Conservation (phyloP, 2,113 vertebrate species). For the Oreotrochilus melanogaster region DNA sequence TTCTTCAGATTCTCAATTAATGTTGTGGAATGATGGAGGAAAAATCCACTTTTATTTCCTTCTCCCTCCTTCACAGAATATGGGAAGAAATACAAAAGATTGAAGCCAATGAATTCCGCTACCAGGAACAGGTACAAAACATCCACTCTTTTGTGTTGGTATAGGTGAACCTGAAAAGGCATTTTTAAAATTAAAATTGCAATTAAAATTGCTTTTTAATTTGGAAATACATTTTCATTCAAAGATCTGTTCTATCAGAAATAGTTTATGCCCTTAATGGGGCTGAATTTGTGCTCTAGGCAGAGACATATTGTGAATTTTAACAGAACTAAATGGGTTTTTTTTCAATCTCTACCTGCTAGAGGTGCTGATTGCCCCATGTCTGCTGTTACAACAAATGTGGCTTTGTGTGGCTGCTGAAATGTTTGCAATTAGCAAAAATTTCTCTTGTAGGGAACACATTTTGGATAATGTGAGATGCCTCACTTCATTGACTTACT, state of each 20-base stretch:
- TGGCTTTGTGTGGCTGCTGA: background rate
- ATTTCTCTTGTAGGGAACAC: background rate
- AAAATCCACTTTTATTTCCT: background rate
- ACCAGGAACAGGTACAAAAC: conserved; percentile 91
- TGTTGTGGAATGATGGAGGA: background rate
- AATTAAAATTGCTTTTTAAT: background rate
- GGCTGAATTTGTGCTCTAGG: background rate
- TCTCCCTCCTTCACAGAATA: conserved; percentile 80
- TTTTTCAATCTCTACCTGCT: background rate
- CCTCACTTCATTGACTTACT: background rate
- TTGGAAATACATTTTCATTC: background rate
- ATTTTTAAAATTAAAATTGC: too few relatives aligned
- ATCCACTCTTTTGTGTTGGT: background rate
- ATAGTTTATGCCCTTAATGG: background rate
- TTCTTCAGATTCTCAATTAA: background rate
- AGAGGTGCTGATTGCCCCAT: too few relatives aligned
- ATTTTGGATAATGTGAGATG: background rate
- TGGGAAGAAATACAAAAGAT: conserved; percentile 98
- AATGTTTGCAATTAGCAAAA: background rate
- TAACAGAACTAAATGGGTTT: background rate
- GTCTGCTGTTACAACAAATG: background rate
- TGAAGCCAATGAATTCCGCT: conserved; percentile 95
- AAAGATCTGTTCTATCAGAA: background rate
- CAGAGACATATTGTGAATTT: background rate
- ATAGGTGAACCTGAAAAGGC: background rate